Evolutionary conservation across 2,113 vertebrate genomes (phyloP), one percentile per base, ranked within the genome.

Genomic region (Jacana jacana): DNA sequence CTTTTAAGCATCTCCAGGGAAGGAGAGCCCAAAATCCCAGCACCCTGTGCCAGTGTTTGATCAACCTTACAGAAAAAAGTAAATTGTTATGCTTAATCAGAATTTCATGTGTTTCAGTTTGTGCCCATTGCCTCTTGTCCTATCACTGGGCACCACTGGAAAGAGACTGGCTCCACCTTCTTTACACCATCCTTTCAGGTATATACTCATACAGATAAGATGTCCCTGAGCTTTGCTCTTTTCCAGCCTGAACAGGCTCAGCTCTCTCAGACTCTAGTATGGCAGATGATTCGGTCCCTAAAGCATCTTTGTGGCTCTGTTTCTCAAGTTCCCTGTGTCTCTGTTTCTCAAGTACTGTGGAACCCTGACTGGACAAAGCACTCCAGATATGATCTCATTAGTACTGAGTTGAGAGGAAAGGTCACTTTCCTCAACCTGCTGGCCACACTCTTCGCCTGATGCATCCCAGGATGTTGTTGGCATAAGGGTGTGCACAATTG

Each of bases 1-100:
- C 15, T 87, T 79, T 66, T 89, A 28, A 75, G 58, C 6, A 44
- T 27, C 28, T 66, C 12, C 17, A 48, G 11, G 20, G 39, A 81
- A 0, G 1, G 60, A 65, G 55, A 70, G 17, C 5, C 11, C 17
- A 37, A 12, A 37, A 18, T 15, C 6, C 24, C 17, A 44, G 33
- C 22, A 79, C 25, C 6, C 33, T 81, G 15, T 55, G 44, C 22
- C 25, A 86, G 25, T 23, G 19, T 57, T 84, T 44, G 15, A 51
- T 40, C 18, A 68, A 20, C 11, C 33, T 28, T 30, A 69, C 3
- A 82, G 23, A 1, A 81, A 44, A 79, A 64, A 61, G n/a, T 23
- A 37, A 68, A 12, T 7, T 2, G 10, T 18, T 17, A 17, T 4
- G 2, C 7, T 65, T 83, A 63, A 68, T 44, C 17, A 51, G 27